Percentiles rank a stretch among this genome's conserved stretches.
Conservation (phyloP, 2,113 vertebrate genomes). For the Oreotragus oreotragus region DNA sequence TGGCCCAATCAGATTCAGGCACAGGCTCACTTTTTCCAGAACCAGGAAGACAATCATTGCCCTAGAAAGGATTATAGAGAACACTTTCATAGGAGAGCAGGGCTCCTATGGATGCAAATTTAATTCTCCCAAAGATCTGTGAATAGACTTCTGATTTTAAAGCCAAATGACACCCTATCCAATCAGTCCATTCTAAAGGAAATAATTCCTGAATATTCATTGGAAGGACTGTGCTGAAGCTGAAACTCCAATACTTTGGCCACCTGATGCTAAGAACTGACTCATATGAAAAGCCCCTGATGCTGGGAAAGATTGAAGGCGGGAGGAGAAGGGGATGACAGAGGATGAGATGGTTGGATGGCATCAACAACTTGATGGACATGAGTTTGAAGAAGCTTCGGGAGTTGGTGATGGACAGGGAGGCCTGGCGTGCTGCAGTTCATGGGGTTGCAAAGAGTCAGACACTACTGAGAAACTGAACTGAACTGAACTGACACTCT, state of each 20-base stretch:
- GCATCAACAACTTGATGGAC: fast-evolving
- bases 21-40: neutral
- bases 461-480: fast-evolving
- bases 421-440: neutral
- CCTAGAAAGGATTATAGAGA: neutral
- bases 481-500: neutral
- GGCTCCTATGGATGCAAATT: neutral
- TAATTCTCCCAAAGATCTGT: neutral
- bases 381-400: neutral
- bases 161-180: neutral
- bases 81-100: neutral
- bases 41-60: neutral
- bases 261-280: fast-evolving
- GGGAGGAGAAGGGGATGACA: neutral
- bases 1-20: neutral
- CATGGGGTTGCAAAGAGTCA: neutral
- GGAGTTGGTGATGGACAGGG: neutral
- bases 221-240: neutral
- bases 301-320: neutral
- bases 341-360: neutral
- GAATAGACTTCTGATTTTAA: neutral
- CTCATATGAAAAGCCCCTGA: neutral
- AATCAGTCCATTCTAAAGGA: neutral
- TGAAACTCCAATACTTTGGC: neutral
- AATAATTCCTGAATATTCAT: neutral